Conservation (phyloP, 2,888 invertebrate genomes). For the Rhagium mordax region DNA sequence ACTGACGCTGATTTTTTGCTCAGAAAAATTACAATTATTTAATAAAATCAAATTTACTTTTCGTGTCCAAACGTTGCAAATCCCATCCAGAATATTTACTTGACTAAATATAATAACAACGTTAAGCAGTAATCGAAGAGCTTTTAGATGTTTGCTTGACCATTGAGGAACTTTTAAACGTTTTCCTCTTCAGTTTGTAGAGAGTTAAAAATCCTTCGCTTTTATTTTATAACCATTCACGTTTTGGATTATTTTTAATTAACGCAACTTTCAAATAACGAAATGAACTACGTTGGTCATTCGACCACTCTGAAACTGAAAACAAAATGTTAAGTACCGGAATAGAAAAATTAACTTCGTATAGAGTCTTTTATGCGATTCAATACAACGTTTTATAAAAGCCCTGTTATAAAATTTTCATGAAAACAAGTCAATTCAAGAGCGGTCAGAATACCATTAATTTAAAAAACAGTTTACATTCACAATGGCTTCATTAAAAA, state of each 20-base stretch:
- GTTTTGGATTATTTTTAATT: constrained; percentile 15
- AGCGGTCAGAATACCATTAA: constrained; percentile 47
- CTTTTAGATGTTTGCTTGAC: background rate
- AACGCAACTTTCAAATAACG: constrained; percentile 12
- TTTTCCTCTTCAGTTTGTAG: background rate
- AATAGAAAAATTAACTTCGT: constrained; percentile 45
- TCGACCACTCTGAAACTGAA: constrained; percentile 55
- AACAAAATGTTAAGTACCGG: constrained; percentile 54
- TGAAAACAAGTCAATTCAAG: constrained; percentile 48
- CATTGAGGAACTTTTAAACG: constrained; percentile 5
- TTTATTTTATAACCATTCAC: background rate
- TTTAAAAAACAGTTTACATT: constrained; percentile 53
- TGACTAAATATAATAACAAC: background rate
- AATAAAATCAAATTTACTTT: too few species aligned
- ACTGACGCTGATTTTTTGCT: too few species aligned
- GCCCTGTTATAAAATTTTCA: constrained; percentile 47
- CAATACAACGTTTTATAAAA: constrained; percentile 45
- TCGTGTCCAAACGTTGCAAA: too few species aligned
- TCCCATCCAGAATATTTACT: background rate
- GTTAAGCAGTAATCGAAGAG: background rate
- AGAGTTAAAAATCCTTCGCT: background rate
- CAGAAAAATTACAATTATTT: too few species aligned
- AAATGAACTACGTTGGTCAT: constrained; percentile 32
- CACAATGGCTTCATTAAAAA: constrained; percentile 11
- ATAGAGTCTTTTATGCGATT: constrained; percentile 52